Conservation (phyloP, 1,140 invertebrate genomes). For the Amphibalanus amphitrite region DNA sequence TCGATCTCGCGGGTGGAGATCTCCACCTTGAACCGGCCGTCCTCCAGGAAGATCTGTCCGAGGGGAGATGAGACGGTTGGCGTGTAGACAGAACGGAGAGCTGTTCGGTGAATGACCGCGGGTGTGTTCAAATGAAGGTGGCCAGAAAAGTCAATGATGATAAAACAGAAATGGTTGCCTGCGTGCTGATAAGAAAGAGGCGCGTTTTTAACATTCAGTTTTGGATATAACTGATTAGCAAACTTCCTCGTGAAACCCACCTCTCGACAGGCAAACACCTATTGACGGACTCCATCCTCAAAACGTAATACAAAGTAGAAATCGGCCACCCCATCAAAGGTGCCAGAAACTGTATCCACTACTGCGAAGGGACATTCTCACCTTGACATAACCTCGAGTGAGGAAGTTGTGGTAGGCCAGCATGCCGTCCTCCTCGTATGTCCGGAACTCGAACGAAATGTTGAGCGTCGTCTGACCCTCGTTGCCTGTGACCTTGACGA, state of each 20-base stretch:
- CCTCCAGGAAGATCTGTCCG: conserved; percentile 57
- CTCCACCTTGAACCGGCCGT: conserved; percentile 65
- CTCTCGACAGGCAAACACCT: too few relatives aligned
- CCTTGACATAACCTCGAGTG: conserved; percentile 56
- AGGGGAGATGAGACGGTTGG: conserved; percentile 6
- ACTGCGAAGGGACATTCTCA: conserved; percentile 23
- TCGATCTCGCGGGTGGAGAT: conserved; percentile 45
- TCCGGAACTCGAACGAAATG: conserved; percentile 74
- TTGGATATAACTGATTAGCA: too few relatives aligned
- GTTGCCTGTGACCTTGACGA: conserved; percentile 39
- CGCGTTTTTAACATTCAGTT: too few relatives aligned
- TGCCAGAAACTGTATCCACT: too few relatives aligned
- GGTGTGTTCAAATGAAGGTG: too few relatives aligned
- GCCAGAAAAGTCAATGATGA: too few relatives aligned
- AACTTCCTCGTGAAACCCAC: too few relatives aligned
- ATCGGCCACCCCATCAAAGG: too few relatives aligned
- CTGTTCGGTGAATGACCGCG: conserved; percentile 7
- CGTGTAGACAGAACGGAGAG: conserved; percentile 1
- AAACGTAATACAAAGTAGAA: too few relatives aligned
- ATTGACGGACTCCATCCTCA: too few relatives aligned
- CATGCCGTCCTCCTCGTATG: conserved; percentile 69
- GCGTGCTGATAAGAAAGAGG: too few relatives aligned
- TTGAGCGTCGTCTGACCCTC: conserved; percentile 55
- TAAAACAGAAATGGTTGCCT: too few relatives aligned
- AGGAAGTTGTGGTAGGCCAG: conserved; percentile 74